Percentiles rank a stretch among this genome's conserved stretches.
These are phyloP conservation scores for Gadopsis bispinosus DNA, from an alignment of 2,797 vertebrate species.

Conservation along the genomic window DNA sequence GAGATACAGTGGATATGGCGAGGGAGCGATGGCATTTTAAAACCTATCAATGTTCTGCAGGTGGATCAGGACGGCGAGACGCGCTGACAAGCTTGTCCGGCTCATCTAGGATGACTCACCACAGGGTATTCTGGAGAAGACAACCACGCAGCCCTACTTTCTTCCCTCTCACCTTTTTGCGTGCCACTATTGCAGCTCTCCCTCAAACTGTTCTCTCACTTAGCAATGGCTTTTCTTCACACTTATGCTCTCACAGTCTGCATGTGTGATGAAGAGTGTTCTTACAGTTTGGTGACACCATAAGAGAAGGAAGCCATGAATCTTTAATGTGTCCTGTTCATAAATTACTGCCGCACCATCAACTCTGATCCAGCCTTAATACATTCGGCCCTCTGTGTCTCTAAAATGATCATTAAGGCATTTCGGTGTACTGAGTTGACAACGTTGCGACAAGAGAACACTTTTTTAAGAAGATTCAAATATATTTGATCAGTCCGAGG, in stretches of 20 bases:
- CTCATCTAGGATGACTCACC: neutral
- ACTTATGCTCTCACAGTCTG: slow-evolving; percentile 23
- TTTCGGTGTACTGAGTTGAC: slow-evolving; percentile 10
- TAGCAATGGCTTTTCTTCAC: slow-evolving; percentile 19
- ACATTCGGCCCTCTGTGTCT: slow-evolving; percentile 47
- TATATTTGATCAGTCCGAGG: neutral
- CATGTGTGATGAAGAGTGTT: slow-evolving; percentile 73
- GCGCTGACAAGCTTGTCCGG: slow-evolving; percentile 12
- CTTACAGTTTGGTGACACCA: slow-evolving; percentile 63
- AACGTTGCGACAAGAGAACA: neutral
- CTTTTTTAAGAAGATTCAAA: neutral
- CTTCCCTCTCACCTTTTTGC: slow-evolving; percentile 12
- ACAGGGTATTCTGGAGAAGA: slow-evolving; percentile 15
- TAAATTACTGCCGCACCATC: slow-evolving; percentile 78
- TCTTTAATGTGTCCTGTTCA: slow-evolving; percentile 80
- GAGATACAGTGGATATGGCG: slow-evolving; percentile 43
- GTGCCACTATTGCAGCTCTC: slow-evolving; percentile 13
- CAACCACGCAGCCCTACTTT: slow-evolving; percentile 1
- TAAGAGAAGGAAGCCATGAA: slow-evolving; percentile 74
- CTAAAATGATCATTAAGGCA: slow-evolving; percentile 29
- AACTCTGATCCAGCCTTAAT: slow-evolving; percentile 45
- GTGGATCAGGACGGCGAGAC: slow-evolving; percentile 13
- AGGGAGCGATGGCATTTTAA: slow-evolving; percentile 45
- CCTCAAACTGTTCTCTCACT: slow-evolving; percentile 21
- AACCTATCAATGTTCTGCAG: slow-evolving; percentile 52